Percentiles rank a stretch among this genome's conserved stretches.
phyloP scores from a whole-genome alignment of 2,113 vertebrate species.

The Phylloscopus whistleri region DNA sequence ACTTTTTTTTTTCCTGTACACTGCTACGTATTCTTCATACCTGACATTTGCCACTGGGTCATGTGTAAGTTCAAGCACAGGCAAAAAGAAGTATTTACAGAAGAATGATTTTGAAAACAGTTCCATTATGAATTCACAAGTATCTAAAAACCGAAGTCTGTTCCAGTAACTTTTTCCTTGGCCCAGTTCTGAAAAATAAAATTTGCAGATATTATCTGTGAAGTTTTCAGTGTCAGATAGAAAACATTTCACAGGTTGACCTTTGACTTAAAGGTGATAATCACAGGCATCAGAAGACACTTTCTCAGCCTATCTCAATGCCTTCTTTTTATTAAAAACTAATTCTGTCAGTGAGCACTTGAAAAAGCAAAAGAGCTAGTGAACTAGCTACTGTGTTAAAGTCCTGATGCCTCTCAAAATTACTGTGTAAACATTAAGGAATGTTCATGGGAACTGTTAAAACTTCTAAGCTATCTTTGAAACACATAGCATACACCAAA shows the following conservation, averaged over 20 bases:
- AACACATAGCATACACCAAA: not conserved
- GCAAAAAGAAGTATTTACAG: conserved; percentile 91
- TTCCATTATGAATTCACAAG: conserved; percentile 92
- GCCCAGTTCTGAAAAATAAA: conserved; percentile 82
- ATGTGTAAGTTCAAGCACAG: conserved; percentile 87
- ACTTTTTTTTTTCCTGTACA: not conserved
- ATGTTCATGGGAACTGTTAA: not conserved
- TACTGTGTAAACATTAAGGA: not conserved
- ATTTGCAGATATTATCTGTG: not conserved
- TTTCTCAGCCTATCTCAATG: not conserved
- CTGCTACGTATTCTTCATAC: conserved; percentile 55
- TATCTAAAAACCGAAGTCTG: conserved; percentile 91
- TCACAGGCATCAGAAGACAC: not conserved
- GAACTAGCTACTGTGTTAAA: not conserved
- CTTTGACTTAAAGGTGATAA: not conserved
- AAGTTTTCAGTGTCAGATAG: not conserved
- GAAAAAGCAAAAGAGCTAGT: not conserved
- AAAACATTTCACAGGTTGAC: not conserved
- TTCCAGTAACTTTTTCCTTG: conserved; percentile 96
- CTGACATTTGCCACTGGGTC: conserved; percentile 96
- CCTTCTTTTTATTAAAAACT: not conserved
- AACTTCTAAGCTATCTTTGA: not conserved
- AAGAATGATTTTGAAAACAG: conserved; percentile 95
- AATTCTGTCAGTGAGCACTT: not conserved
- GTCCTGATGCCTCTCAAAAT: not conserved